Conservation (phyloP, 2,888 invertebrate species). For the Eristalinus aeneus region DNA sequence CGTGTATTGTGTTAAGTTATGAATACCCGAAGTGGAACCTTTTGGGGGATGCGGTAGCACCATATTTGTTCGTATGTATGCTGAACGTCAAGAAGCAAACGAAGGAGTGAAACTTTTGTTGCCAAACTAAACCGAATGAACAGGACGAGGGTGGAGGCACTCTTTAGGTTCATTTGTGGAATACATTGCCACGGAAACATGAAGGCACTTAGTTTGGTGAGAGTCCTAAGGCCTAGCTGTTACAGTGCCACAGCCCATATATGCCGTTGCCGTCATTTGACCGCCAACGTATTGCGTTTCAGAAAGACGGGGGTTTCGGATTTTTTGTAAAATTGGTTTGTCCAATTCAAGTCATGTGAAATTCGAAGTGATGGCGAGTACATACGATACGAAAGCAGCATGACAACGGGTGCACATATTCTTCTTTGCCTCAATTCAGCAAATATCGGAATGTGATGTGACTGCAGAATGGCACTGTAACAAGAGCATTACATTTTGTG, state of each 20-base stretch:
- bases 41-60: background rate
- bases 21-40: slow-evolving; percentile 64
- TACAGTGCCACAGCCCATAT: slow-evolving; percentile 12
- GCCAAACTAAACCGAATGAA: slow-evolving; percentile 19
- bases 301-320: slow-evolving; percentile 33
- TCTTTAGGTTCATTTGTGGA: slow-evolving; percentile 62
- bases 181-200: slow-evolving; percentile 63
- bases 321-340: slow-evolving; percentile 63
- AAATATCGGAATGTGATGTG: background rate
- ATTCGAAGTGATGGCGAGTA: slow-evolving; percentile 24
- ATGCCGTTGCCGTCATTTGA: background rate
- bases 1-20: slow-evolving; percentile 67
- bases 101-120: slow-evolving; percentile 53
- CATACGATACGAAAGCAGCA: background rate
- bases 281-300: slow-evolving; percentile 10
- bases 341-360: slow-evolving; percentile 56
- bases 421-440: background rate
- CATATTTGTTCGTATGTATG: slow-evolving; percentile 9
- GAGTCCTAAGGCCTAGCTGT: slow-evolving; percentile 55
- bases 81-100: slow-evolving; percentile 41
- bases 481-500: too few species aligned
- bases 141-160: slow-evolving; percentile 29
- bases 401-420: background rate
- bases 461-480: background rate
- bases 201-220: slow-evolving; percentile 63